Conservation (phyloP, 2,888 invertebrate species). For the Theodoxus fluviatilis region DNA sequence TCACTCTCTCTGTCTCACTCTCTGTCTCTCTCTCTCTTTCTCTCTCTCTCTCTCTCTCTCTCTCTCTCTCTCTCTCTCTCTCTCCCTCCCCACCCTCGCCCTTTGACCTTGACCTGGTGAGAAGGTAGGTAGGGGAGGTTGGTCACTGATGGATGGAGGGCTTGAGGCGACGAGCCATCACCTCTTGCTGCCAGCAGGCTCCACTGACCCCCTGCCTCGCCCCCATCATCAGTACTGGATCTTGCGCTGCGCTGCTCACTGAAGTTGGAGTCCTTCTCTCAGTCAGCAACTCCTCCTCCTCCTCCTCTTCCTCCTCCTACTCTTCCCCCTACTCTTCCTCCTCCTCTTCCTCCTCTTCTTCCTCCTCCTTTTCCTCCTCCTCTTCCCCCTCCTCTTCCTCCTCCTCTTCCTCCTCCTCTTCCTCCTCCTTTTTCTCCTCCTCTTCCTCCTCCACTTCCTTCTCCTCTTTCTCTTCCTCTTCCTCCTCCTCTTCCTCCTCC, state of each 20-base stretch:
- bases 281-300: too few relatives aligned
- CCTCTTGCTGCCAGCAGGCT: too few relatives aligned
- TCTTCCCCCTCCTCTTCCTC: background rate
- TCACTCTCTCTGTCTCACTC: background rate
- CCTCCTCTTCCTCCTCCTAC: background rate
- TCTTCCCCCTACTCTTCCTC: background rate
- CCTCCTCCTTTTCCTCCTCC: background rate
- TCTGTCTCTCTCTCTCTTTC: slow-evolving; percentile 20
- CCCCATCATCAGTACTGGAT: too few relatives aligned
- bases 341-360: background rate
- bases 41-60: slow-evolving; percentile 17
- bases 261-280: too few relatives aligned
- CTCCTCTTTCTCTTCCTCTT: slow-evolving; percentile 7
- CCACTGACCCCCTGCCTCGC: too few relatives aligned
- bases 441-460: background rate
- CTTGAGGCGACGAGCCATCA: too few relatives aligned
- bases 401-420: background rate
- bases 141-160: too few relatives aligned
- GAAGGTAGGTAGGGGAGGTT: too few relatives aligned
- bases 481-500: background rate
- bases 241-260: too few relatives aligned
- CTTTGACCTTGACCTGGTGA: too few relatives aligned
- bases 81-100: too few relatives aligned
- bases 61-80: slow-evolving; percentile 17
- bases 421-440: background rate